These are phyloP conservation scores for Drosophila bocqueti DNA, from an alignment of 1,140 invertebrate species.

Conservation along the genomic window DNA sequence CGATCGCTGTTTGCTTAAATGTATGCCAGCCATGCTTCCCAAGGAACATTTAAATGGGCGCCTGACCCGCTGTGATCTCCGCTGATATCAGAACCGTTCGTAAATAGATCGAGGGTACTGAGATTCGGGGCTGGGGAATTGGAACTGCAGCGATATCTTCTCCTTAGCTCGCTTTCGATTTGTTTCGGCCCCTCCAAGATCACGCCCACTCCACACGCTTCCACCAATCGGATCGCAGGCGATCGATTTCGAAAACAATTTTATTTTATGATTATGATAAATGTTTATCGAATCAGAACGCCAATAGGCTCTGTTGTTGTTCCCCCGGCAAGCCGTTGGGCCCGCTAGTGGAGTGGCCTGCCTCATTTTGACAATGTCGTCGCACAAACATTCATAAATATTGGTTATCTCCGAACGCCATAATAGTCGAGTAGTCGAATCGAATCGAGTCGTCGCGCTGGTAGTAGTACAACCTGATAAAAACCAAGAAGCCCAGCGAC, in stretches of 20 bases:
- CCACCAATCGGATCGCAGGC: constrained; percentile 78
- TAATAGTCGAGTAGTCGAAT: constrained; percentile 62
- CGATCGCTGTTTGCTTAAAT: constrained; percentile 47
- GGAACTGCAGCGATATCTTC: constrained; percentile 46
- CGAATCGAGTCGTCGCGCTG: constrained; percentile 38
- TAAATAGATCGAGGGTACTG: constrained; percentile 31
- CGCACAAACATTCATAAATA: constrained; percentile 71
- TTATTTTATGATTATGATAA: constrained; percentile 84
- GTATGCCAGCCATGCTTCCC: constrained; percentile 27
- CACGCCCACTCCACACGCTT: constrained; percentile 60
- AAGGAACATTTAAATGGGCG: constrained; percentile 41
- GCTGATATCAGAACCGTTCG: constrained; percentile 66
- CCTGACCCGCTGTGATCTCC: constrained; percentile 71
- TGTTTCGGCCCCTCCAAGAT: constrained; percentile 25
- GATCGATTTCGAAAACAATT: constrained; percentile 67
- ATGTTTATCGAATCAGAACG: constrained; percentile 84
- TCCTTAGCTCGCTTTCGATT: constrained; percentile 29
- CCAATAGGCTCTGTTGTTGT: constrained; percentile 60
- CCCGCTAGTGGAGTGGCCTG: constrained; percentile 57
- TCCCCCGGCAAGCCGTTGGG: constrained; percentile 11
- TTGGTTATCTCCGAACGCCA: constrained; percentile 77
- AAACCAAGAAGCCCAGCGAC: constrained; percentile 41
- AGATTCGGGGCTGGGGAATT: constrained; percentile 2
- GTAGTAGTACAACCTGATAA: constrained; percentile 64
- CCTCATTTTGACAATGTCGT: constrained; percentile 74